Base-by-base conservation (phyloP, 2,888 invertebrate genomes). In the Baccha elongata region DNA sequence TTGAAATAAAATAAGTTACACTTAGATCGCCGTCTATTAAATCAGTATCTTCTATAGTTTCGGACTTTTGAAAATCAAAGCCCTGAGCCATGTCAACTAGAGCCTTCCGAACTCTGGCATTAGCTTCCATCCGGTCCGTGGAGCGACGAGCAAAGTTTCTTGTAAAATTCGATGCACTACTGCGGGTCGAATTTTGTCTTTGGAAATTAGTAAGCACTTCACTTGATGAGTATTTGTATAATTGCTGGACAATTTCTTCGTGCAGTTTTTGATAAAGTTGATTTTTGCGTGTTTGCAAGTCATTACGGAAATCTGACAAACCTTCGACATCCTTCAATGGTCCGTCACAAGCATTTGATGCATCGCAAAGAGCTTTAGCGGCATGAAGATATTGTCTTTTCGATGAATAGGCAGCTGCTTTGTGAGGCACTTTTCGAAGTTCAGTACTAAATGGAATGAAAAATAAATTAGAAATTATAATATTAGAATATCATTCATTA, bases 371-470 rank as follows among this genome's bases (percentile, higher is more conserved):
- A 0, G 96, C 92, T 87, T 95, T 93, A n/a, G 97, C 96, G 23
- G 97, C 97, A 88, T 95, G 95, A 75, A 97, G 91, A 90, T 96
- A 97, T 85, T 96, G 95, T 83, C 96, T 96, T 83, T 93, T 93
- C 7, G 92, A 90, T 84, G 95, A 92, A 87, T 93, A 93, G 65
- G 91, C 92, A 60, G 93, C 93, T 76, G 96, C 92, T 86, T 93
- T 92, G 74, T 93, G 93, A 50, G 95, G 94, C 73, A 96, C 94
- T 89, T 94, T 94, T 85, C 94, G 93, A 85, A 96, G 91, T 87
- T 94, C 93, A 88, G 96, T 95, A 85, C 96, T 96, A 75, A 4
- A 86, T 87, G 55, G 2, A 48, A 15, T 40, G 3, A 58, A 65
- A 53, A 58, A 42, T 21, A 46, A 72, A 19, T 42, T 32, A 48